Base-by-base conservation (phyloP, 2,113 vertebrate species). In the Datnioides undecimradiatus region DNA sequence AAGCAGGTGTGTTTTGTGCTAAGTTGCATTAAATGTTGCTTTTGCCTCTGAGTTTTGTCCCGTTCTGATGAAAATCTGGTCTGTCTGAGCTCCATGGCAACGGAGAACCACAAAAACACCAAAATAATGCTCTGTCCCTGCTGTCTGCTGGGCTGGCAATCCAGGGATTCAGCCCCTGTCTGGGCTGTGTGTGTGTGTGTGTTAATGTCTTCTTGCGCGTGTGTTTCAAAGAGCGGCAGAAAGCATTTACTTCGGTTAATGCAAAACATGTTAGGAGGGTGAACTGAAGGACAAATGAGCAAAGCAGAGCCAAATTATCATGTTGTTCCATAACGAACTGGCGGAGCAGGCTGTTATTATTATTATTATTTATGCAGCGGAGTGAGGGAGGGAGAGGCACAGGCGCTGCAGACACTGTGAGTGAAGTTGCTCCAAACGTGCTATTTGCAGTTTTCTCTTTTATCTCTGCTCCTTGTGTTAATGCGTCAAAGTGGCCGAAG, bases 51-150 rank as follows among this genome's bases (percentile, higher is more conserved):
- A 31, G 8, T 19, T 17, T 57, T 36, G 21, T 33, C 36, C 3
- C 9, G 14, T 14, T 59, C n/a, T 51, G 34, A 59, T 54, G 21
- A 55, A 43, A 34, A 57, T 29, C 59, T 13, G 3, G 34, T 43
- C 62, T 58, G 43, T 43, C 67, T 51, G 73, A 59, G 59, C 73
- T 43, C 68, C 73, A 72, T 72, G 68, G 68, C 3, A 66, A 77
- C 73, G 0, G 8, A 49, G 13, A 57, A 31, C 11, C 13, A 38
- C 21, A 27, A 45, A 45, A 57, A 70, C 9, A 49, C 10, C 33
- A 52, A 51, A 51, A 49, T 76, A 27, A 16, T 8, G 2, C 16
- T 33, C 5, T 3, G 9, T 41, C 40, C 12, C 21, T 49, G 64
- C 41, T 17, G 21, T 68, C 31, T 59, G 66, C 66, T 82, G 64